Evolutionary conservation across 1,140 invertebrate genomes (phyloP).

Genomic region (Psilanteris sp.): DNA sequence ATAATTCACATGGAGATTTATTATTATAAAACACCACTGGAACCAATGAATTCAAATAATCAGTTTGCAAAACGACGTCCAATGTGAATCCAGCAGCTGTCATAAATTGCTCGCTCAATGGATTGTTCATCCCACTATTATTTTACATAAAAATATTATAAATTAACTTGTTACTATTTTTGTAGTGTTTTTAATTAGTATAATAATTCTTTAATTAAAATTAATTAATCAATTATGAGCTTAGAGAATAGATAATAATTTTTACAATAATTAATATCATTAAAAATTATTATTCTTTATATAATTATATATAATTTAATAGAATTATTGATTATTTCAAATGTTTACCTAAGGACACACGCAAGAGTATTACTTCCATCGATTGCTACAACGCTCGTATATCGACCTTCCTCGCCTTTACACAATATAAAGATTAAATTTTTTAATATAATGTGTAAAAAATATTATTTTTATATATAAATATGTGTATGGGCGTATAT

Average conservation of each 20-base stretch:
- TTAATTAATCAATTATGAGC: no score
- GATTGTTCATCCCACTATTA: constrained; percentile 70
- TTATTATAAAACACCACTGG: constrained; percentile 71
- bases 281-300: no score
- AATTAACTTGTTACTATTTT: no score
- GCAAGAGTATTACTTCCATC: constrained; percentile 86
- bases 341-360: constrained; percentile 85
- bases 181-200: no score
- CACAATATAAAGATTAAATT: constrained; percentile 57
- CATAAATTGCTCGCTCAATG: constrained; percentile 65
- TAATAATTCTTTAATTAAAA: no score
- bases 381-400: constrained; percentile 83
- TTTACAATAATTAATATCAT: no score
- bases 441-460: no score
- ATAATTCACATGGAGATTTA: constrained; percentile 64
- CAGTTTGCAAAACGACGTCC: constrained; percentile 65
- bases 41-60: constrained; percentile 66
- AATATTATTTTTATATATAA: no score
- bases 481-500: no score
- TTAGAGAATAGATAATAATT: no score
- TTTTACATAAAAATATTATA: no score
- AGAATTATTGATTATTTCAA: constrained; percentile 21
- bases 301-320: no score
- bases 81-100: constrained; percentile 72
- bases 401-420: constrained; percentile 76